Conservation (phyloP, 2,113 vertebrate genomes). For the Oreochromis tanganicae region DNA sequence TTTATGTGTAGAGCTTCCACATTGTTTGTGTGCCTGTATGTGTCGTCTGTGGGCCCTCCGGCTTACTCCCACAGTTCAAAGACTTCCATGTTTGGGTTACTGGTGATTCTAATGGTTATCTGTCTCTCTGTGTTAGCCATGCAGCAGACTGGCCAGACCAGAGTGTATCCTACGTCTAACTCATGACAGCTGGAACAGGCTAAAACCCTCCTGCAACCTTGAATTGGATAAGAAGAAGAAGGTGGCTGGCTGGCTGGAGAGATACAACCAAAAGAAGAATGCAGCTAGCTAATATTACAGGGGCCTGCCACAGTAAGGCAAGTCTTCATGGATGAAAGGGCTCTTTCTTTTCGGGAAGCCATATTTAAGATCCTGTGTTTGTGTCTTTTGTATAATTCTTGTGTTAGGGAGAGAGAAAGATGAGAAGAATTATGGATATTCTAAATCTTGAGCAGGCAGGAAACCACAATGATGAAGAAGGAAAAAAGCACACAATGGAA, state of each 20-base stretch:
- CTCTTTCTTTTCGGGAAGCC: background rate
- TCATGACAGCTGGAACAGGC: background rate
- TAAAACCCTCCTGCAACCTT: background rate
- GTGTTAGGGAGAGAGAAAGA: fast-evolving
- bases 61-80: background rate
- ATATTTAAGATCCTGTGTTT: background rate
- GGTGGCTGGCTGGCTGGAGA: background rate
- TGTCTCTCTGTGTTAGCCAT: background rate
- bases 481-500: background rate
- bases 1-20: background rate
- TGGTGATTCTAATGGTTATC: background rate
- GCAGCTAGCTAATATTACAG: background rate
- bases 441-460: background rate
- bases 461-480: background rate
- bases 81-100: background rate
- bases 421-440: background rate
- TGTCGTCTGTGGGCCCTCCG: background rate
- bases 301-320: background rate
- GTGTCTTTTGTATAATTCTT: background rate
- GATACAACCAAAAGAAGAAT: background rate
- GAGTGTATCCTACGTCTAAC: background rate
- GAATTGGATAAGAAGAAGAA: background rate
- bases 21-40: background rate
- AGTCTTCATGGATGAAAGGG: background rate
- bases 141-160: background rate